Percentiles rank a stretch among this genome's conserved stretches.
Evolutionary conservation across 2,113 vertebrate species (phyloP).

Genomic region (Cisticola juncidis): DNA sequence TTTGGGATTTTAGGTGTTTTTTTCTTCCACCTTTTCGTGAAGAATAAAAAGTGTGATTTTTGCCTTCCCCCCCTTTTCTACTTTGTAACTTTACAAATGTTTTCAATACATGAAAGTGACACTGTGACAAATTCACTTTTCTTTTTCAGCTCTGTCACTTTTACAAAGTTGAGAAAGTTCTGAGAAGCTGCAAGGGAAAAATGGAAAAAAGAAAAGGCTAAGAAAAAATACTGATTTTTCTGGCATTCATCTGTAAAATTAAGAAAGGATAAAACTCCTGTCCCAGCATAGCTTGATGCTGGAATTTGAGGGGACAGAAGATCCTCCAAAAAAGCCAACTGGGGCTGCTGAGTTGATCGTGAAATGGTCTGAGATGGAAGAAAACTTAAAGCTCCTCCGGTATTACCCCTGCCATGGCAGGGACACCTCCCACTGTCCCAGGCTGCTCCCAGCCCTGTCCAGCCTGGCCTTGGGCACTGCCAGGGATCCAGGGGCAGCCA

Average conservation of each 20-base stretch:
- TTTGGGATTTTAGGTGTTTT: neutral
- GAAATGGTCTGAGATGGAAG: neutral
- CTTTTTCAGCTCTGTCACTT: neutral
- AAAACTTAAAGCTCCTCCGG: fast-evolving
- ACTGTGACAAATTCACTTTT: constrained; percentile 37
- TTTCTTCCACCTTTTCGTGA: neutral
- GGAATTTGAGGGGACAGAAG: neutral
- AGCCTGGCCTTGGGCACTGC: neutral
- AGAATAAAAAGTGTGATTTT: constrained; percentile 6
- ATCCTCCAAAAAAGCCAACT: neutral
- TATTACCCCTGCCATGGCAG: neutral
- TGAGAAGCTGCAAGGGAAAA: neutral
- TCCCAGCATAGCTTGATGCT: neutral
- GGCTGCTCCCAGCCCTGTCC: neutral
- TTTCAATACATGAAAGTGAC: neutral
- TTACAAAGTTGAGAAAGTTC: constrained; percentile 1
- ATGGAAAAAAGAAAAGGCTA: neutral
- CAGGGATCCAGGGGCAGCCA: neutral
- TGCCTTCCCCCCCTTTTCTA: neutral
- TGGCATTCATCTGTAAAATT: neutral
- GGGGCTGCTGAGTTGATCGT: fast-evolving
- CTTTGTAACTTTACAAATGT: constrained; percentile 15
- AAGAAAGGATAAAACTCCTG: neutral
- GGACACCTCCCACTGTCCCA: neutral
- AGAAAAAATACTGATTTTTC: neutral